A percentile compares a stretch with the other conserved stretches of the same genome.
These are phyloP conservation scores for Tarsius wallacei DNA, from an alignment of 2,797 vertebrate genomes.

Conservation along the genomic window DNA sequence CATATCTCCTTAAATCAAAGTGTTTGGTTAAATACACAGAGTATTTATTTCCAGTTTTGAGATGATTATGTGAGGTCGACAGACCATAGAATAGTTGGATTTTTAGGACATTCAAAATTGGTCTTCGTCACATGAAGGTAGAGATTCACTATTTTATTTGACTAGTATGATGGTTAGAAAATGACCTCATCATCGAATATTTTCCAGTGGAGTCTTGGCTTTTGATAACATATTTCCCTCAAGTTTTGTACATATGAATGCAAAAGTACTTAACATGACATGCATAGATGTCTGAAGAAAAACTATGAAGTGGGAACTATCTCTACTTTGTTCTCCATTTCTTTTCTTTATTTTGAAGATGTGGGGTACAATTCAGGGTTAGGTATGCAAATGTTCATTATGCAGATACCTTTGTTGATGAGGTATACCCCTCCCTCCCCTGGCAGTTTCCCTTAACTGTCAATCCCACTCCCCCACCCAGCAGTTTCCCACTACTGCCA, in stretches of 20 bases:
- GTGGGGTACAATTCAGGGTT: too few species aligned
- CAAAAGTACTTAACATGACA: background rate
- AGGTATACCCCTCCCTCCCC: too few species aligned
- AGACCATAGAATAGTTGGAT: background rate
- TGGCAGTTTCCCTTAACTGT: too few species aligned
- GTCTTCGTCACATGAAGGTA: background rate
- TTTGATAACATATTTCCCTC: background rate
- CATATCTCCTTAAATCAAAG: background rate
- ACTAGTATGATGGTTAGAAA: background rate
- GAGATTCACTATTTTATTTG: constrained; percentile 14
- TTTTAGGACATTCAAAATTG: background rate
- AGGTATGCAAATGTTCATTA: too few species aligned
- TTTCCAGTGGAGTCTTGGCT: background rate
- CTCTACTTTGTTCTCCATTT: background rate
- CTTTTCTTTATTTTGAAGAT: too few species aligned
- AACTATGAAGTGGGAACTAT: background rate
- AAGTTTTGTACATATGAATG: background rate
- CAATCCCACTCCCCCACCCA: too few species aligned
- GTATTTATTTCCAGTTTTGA: constrained; percentile 12
- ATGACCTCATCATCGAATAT: background rate
- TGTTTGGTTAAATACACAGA: background rate
- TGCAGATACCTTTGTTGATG: too few species aligned
- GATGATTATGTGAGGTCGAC: background rate
- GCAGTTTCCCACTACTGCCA: too few species aligned
- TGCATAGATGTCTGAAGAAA: background rate